Conservation (phyloP, 2,888 invertebrate species). For the Diplazon laetatorius region DNA sequence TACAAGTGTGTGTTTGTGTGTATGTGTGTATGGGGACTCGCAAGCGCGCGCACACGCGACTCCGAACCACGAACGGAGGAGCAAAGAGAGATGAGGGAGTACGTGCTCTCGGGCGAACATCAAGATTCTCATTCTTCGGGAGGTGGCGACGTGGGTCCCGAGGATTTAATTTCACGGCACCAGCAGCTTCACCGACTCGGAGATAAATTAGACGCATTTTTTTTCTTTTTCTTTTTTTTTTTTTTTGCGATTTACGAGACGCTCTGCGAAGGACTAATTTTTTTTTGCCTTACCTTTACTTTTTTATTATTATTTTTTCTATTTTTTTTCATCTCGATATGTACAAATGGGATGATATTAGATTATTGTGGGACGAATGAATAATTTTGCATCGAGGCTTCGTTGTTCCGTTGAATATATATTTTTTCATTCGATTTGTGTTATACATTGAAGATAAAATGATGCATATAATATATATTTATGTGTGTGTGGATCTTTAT, state of each 20-base stretch:
- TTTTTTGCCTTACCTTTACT: no score
- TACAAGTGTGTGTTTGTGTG: not conserved
- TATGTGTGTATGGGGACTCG: not conserved
- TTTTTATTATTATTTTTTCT: no score
- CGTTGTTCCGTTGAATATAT: no score
- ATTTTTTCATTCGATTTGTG: no score
- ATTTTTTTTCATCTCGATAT: no score
- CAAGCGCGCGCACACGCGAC: not conserved
- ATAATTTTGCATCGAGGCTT: no score
- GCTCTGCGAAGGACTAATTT: slow-evolving; percentile 7
- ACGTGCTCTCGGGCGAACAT: slow-evolving; percentile 43
- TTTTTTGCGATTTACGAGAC: slow-evolving; percentile 9
- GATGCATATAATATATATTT: no score
- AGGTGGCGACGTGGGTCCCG: not conserved
- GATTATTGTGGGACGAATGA: no score
- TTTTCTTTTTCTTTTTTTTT: no score
- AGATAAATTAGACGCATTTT: slow-evolving; percentile 15
- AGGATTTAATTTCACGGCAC: slow-evolving; percentile 48
- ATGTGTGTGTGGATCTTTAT: no score
- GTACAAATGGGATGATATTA: no score
- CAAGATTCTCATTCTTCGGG: slow-evolving; percentile 42
- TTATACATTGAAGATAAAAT: no score
- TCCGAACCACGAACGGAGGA: slow-evolving; percentile 19
- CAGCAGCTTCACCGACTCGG: slow-evolving; percentile 11
- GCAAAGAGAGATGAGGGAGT: slow-evolving; percentile 42